phyloP scores from a whole-genome alignment of 2,113 vertebrate genomes.

The Hippocampus mohnikei region DNA sequence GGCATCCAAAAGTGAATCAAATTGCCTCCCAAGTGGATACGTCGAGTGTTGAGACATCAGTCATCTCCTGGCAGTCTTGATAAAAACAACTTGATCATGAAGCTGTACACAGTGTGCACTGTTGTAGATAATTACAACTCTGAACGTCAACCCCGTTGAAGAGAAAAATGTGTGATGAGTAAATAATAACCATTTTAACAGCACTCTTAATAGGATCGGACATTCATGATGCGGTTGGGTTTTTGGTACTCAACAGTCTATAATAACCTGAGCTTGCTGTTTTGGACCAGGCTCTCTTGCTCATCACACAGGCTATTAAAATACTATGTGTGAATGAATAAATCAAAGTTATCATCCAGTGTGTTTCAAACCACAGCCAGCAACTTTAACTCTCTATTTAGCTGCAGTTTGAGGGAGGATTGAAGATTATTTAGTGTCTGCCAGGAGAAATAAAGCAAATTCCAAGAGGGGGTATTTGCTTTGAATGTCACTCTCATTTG shows the following conservation, averaged over 20 bases:
- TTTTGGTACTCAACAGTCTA: neutral
- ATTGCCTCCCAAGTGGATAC: slow-evolving; percentile 16
- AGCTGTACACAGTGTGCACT: slow-evolving; percentile 13
- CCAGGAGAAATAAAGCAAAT: no score
- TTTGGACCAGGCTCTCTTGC: neutral
- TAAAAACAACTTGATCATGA: slow-evolving; percentile 35
- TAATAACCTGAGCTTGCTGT: neutral
- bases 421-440: no score
- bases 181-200: neutral
- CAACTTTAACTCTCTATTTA: neutral
- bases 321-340: neutral
- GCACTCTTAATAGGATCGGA: neutral
- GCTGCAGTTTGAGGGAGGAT: neutral
- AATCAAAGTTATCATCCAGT: neutral
- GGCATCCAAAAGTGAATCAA: slow-evolving; percentile 29
- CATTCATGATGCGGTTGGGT: neutral
- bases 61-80: slow-evolving; percentile 25
- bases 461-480: no score
- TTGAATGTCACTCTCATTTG: no score
- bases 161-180: slow-evolving; percentile 5
- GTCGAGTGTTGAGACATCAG: slow-evolving; percentile 24
- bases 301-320: neutral
- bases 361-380: neutral
- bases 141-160: slow-evolving; percentile 2
- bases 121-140: slow-evolving; percentile 18